Percentiles rank a stretch among this genome's conserved stretches.
These are phyloP conservation scores for Buteo buteo DNA, from an alignment of 2,113 vertebrate genomes.

Conservation along the genomic window DNA sequence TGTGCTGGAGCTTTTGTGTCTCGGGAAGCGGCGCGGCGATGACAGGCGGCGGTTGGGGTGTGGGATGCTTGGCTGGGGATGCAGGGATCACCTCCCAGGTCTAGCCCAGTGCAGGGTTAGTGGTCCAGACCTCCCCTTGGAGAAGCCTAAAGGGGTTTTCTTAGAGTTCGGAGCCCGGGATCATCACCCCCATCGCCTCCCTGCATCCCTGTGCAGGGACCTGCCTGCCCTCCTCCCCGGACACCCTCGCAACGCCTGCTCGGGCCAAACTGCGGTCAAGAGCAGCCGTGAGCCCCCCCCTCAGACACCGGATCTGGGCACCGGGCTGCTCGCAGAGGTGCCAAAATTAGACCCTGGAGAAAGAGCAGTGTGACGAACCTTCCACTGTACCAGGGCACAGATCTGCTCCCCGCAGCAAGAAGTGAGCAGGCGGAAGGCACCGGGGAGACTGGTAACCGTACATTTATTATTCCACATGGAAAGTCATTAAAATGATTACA, in stretches of 20 bases:
- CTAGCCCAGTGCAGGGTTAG: accelerated
- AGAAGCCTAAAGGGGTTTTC: neutral
- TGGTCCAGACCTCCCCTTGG: neutral
- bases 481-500: constrained; percentile 55
- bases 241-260: neutral
- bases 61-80: neutral
- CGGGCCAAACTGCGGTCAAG: accelerated
- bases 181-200: accelerated
- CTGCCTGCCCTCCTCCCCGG: neutral
- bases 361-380: accelerated
- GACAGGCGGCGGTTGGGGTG: neutral
- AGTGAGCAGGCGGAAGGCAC: neutral
- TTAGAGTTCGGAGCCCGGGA: neutral
- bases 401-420: neutral
- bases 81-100: neutral
- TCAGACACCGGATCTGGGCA: accelerated
- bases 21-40: accelerated
- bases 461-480: constrained; percentile 57
- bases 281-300: neutral
- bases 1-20: neutral
- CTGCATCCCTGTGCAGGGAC: neutral
- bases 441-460: neutral
- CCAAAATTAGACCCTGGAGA: neutral
- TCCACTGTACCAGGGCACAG: accelerated
- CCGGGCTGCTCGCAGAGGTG: accelerated